These are phyloP conservation scores for Forbesichthys agassizii DNA, from an alignment of 2,113 vertebrate genomes.

Conservation along the genomic window DNA sequence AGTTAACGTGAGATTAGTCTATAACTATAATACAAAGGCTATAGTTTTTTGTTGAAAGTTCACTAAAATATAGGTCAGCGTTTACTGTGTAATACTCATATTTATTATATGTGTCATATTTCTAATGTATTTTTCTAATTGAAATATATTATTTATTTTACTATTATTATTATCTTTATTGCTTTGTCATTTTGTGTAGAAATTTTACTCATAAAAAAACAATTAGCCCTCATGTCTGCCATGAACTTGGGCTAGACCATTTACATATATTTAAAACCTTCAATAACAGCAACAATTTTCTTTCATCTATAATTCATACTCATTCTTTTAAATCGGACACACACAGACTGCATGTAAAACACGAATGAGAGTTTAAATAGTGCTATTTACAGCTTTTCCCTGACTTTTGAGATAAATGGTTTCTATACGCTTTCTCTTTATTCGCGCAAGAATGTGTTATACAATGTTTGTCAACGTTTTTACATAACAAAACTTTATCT, in stretches of 20 bases:
- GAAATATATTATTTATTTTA: not conserved
- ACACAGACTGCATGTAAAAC: not conserved
- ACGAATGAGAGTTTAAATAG: not conserved
- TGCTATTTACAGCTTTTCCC: not conserved
- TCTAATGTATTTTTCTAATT: not conserved
- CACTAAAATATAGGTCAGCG: not conserved
- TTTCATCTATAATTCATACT: constrained; percentile 1
- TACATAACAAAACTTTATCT: not conserved
- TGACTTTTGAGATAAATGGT: not conserved
- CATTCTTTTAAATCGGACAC: not conserved
- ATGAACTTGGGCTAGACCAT: no score
- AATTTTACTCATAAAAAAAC: not conserved
- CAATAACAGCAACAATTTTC: not conserved
- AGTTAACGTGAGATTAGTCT: no score
- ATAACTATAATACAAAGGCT: no score
- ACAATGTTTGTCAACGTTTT: not conserved
- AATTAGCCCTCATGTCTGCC: no score
- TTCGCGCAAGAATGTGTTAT: no score
- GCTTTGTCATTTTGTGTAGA: not conserved
- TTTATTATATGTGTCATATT: not conserved
- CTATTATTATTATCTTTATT: not conserved
- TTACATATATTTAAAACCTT: not conserved
- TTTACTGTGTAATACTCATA: not conserved
- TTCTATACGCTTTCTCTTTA: not conserved
- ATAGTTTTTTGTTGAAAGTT: no score